Percentiles rank a stretch among this genome's conserved stretches.
Evolutionary conservation across 2,888 invertebrate genomes (phyloP).

Genomic region (Stictocephala bisonia): DNA sequence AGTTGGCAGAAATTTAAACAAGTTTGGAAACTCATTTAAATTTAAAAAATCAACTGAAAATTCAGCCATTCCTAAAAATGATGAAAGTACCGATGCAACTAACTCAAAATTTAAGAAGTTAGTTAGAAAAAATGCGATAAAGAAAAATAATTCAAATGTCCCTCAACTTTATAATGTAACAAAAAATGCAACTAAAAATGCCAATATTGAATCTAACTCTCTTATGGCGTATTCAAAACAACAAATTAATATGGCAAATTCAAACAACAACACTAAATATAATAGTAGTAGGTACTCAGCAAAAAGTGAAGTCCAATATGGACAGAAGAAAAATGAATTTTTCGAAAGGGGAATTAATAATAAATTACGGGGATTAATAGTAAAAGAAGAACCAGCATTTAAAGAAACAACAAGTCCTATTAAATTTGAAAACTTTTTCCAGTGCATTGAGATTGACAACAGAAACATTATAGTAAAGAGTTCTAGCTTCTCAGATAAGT

Average conservation of each 20-base stretch:
- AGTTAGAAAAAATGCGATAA: conserved; percentile 28
- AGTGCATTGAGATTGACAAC: conserved; percentile 20
- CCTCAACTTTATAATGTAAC: neutral
- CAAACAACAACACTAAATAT: too few species aligned
- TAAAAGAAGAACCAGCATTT: too few species aligned
- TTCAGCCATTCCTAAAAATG: neutral
- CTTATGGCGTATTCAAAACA: too few species aligned
- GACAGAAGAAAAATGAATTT: too few species aligned
- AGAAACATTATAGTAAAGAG: conserved; percentile 8
- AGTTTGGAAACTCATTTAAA: conserved; percentile 28
- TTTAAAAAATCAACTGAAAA: conserved; percentile 1
- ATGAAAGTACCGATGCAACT: neutral
- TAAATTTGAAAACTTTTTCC: conserved; percentile 24
- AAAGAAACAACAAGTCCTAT: neutral
- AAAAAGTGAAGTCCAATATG: too few species aligned
- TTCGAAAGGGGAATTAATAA: too few species aligned
- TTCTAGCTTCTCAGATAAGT: conserved; percentile 7
- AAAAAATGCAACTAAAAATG: too few species aligned
- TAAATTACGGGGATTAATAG: too few species aligned
- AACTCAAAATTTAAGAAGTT: conserved; percentile 21
- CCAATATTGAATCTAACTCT: too few species aligned
- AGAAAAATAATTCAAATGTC: conserved; percentile 7
- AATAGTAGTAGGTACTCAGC: too few species aligned
- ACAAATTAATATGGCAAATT: too few species aligned
- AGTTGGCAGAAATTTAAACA: conserved; percentile 29